Percentiles rank a stretch among this genome's conserved stretches.
Conservation (phyloP, 2,797 vertebrate species). For the Microtus californicus region DNA sequence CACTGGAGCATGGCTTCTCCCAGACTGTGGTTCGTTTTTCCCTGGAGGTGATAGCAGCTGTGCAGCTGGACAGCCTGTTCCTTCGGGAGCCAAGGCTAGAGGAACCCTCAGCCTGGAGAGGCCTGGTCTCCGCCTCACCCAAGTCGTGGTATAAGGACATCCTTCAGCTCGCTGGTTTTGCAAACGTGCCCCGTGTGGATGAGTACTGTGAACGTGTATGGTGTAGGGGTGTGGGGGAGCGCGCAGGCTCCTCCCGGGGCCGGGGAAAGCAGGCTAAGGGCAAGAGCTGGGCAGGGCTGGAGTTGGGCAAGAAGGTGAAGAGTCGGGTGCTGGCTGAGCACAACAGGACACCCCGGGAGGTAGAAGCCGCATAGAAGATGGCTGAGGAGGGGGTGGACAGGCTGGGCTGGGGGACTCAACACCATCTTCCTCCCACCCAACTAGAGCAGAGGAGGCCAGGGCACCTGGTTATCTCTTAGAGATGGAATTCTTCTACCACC, state of each 20-base stretch:
- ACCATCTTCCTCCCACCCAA: conserved; percentile 11
- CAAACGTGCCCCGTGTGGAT: conserved; percentile 91
- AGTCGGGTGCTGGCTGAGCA: conserved; percentile 90
- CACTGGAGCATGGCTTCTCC: conserved; percentile 93
- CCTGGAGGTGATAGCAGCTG: conserved; percentile 90
- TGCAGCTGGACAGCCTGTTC: conserved; percentile 90
- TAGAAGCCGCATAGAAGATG: conserved; percentile 76
- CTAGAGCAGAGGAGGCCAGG: not conserved
- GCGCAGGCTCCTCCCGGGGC: conserved; percentile 76
- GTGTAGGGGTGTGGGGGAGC: conserved; percentile 92
- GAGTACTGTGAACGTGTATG: conserved; percentile 96
- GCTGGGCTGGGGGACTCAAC: not conserved
- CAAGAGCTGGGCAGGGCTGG: conserved; percentile 91
- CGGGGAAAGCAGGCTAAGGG: conserved; percentile 92
- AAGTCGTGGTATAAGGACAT: conserved; percentile 96
- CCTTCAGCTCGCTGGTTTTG: conserved; percentile 94
- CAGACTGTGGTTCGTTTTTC: conserved; percentile 90
- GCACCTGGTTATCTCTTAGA: conserved; percentile 1
- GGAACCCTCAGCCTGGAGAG: conserved; percentile 63
- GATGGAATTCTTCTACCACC: conserved; percentile 18
- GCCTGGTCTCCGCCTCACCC: conserved; percentile 80
- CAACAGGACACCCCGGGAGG: conserved; percentile 92
- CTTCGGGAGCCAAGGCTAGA: conserved; percentile 77
- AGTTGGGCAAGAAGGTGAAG: conserved; percentile 90
- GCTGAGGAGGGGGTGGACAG: not conserved